phyloP scores from a whole-genome alignment of 2,113 vertebrate species.

The Lepisosteus oculatus region DNA sequence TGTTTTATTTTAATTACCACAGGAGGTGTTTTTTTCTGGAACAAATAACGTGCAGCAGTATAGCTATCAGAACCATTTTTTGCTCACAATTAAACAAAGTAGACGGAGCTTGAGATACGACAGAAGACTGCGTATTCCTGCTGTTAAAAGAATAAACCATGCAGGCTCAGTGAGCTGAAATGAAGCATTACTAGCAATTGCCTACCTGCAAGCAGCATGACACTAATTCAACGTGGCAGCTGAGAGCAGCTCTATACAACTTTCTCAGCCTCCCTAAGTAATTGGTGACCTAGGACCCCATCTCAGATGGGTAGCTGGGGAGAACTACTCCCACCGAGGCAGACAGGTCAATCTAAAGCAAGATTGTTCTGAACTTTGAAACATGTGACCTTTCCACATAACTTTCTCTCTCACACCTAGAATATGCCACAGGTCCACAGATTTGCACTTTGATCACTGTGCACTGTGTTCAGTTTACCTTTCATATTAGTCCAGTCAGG shows the following conservation, averaged over 20 bases:
- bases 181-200: constrained; percentile 37
- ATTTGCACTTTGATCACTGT: constrained; percentile 36
- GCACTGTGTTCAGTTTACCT: constrained; percentile 51
- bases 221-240: constrained; percentile 78
- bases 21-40: neutral
- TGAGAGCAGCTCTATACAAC: constrained; percentile 69
- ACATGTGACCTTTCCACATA: constrained; percentile 54
- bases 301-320: constrained; percentile 60
- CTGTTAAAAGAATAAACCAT: constrained; percentile 32
- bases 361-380: constrained; percentile 52
- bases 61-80: constrained; percentile 1
- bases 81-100: constrained; percentile 8
- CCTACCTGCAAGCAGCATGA: constrained; percentile 70
- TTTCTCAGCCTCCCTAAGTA: constrained; percentile 81
- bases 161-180: constrained; percentile 24
- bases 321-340: constrained; percentile 49
- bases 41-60: neutral
- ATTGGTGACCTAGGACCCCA: constrained; percentile 85
- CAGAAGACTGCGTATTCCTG: constrained; percentile 32
- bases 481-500: constrained; percentile 45
- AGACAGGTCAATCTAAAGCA: constrained; percentile 53
- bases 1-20: neutral
- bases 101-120: constrained; percentile 8
- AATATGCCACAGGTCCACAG: constrained; percentile 47
- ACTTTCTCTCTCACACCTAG: constrained; percentile 62